Base-by-base conservation (phyloP, 2,888 invertebrate species). In the Chrysina gloriosa region DNA sequence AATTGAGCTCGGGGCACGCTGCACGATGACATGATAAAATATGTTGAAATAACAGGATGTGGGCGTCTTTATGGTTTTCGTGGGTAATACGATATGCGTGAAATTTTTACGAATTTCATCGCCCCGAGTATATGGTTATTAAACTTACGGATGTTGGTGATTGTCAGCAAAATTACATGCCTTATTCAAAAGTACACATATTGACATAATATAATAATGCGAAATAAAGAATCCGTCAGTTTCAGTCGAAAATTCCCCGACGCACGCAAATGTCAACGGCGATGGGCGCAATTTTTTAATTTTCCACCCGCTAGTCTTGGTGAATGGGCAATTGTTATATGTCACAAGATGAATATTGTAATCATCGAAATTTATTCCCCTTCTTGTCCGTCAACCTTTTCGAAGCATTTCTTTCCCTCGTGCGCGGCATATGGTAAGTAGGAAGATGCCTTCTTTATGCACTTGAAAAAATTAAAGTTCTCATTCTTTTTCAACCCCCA, bases 341-440 rank as follows among this genome's bases (percentile, higher is more conserved):
- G n/a, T n/a, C n/a, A n/a, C n/a, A n/a, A n/a, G n/a, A n/a, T n/a
- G n/a, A n/a, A n/a, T n/a, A 29, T 29, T 6, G 29, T 9, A 36
- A 36, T 36, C 14, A 9, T 36, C 14, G 36, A 36, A 36, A 66
- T 66, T 54, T 54, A 45, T n/a, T 48, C 1, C 11, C 2, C 25
- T 11, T 9, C 9, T 45, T 45, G 9, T 9, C 14, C 48, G 48
- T 36, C 36, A 36, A 36, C 29, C 11, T 48, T 48, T 23, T 11
- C 21, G 9, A 23, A 11, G 11, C 3, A 16, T 3, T 16, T 21
- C 16, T 21, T 11, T 7, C 21, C 11, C 19, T 11, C 42, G n/a
- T 9, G 3, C 6, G 14, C 52, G 52, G 65, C 65, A 65, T 65
- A 65, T 65, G 65, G 65, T 48, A 36, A 54, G 29, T 36, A 39